A percentile compares a stretch with the other conserved stretches of the same genome.
phyloP scores from a whole-genome alignment of 2,113 vertebrate species.

The Atlantisia rogersi region DNA sequence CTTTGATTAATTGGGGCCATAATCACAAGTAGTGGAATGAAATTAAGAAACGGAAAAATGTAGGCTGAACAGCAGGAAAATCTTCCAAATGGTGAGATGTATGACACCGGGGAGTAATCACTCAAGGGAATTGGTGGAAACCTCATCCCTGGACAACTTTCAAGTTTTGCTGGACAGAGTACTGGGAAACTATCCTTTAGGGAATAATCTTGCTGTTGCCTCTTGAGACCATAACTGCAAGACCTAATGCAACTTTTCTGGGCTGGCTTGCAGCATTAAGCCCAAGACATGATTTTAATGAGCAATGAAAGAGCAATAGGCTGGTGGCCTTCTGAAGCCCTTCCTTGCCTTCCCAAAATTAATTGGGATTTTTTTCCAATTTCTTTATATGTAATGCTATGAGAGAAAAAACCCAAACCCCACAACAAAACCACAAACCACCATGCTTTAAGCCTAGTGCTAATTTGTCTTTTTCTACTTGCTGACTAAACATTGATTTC shows the following conservation, averaged over 20 bases:
- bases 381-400: not conserved
- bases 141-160: slow-evolving; percentile 35
- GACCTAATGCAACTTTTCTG: not conserved
- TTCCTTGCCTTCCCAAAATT: not conserved
- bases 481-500: slow-evolving; percentile 14
- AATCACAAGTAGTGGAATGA: slow-evolving; percentile 4
- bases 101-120: not conserved
- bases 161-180: slow-evolving; percentile 15
- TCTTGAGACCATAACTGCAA: not conserved
- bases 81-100: not conserved
- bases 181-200: not conserved
- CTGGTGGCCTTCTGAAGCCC: not conserved
- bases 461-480: not conserved
- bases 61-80: slow-evolving; percentile 38
- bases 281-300: not conserved
- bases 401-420: not conserved
- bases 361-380: rapidly evolving
- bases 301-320: not conserved
- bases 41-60: slow-evolving; percentile 41
- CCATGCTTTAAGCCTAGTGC: not conserved
- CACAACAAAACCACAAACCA: too few species aligned
- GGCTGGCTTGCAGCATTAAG: not conserved
- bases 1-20: slow-evolving; percentile 30
- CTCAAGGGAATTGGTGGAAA: slow-evolving; percentile 43
- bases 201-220: slow-evolving; percentile 3